Conservation (phyloP, 2,797 vertebrate genomes). For the Gymnoscopelus braueri region DNA sequence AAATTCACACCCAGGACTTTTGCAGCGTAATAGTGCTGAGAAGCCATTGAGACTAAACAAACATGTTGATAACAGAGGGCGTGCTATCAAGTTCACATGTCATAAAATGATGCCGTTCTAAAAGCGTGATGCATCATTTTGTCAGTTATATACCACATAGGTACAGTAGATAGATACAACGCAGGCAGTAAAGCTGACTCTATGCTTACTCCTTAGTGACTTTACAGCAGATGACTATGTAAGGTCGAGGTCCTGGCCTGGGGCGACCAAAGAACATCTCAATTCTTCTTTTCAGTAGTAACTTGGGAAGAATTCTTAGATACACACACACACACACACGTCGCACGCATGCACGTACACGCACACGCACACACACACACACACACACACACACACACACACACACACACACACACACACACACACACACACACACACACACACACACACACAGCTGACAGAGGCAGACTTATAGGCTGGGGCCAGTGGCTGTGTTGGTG, state of each 20-base stretch:
- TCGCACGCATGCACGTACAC: constrained; percentile 20
- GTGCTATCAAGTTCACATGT: constrained; percentile 26
- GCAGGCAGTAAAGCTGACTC: constrained; percentile 17
- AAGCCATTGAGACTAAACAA: constrained; percentile 53
- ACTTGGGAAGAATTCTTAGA: neutral
- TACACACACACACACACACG: constrained; percentile 15
- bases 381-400: constrained; percentile 25
- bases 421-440: constrained; percentile 30
- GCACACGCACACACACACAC: constrained; percentile 15
- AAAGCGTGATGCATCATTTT: constrained; percentile 2
- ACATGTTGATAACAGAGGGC: constrained; percentile 30
- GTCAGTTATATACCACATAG: constrained; percentile 6
- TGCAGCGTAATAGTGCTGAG: constrained; percentile 18
- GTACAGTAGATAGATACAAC: constrained; percentile 3
- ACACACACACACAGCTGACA: constrained; percentile 45
- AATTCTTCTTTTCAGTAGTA: constrained; percentile 26
- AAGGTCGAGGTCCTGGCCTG: constrained; percentile 14
- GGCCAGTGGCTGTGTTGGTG: constrained; percentile 65
- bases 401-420: constrained; percentile 37
- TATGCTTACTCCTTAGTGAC: constrained; percentile 43
- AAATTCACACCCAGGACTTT: too few species aligned
- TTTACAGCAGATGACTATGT: constrained; percentile 38
- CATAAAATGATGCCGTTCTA: constrained; percentile 24
- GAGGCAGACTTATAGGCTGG: constrained; percentile 63
- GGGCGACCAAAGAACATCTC: constrained; percentile 19